Conservation (phyloP, 2,888 invertebrate genomes). For the Oxystoma pomonae region DNA sequence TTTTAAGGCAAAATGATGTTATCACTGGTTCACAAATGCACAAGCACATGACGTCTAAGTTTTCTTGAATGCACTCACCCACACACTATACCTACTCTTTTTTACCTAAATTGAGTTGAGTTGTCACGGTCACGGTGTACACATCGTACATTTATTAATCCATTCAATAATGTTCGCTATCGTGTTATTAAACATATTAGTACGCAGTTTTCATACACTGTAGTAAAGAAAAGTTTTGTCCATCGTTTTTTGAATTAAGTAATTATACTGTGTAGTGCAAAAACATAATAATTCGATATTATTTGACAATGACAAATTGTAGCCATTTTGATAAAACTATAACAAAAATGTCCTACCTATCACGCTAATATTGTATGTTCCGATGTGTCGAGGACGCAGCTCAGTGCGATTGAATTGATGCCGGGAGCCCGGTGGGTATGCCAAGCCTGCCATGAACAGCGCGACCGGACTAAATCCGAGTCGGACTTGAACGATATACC, state of each 20-base stretch:
- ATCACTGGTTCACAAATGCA: too few species aligned
- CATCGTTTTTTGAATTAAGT: neutral
- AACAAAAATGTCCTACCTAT: slow-evolving; percentile 4
- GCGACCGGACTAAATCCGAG: neutral
- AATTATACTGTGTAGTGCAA: neutral
- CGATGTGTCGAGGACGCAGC: slow-evolving; percentile 3
- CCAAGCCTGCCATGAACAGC: neutral
- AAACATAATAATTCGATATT: neutral
- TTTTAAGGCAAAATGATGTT: too few species aligned
- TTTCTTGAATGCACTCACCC: too few species aligned
- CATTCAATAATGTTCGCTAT: neutral
- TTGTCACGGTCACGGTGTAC: neutral
- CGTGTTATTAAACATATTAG: neutral
- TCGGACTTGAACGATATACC: neutral
- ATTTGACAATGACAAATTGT: slow-evolving; percentile 5
- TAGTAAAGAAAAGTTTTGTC: neutral
- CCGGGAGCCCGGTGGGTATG: slow-evolving; percentile 4
- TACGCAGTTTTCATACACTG: neutral
- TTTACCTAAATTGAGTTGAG: too few species aligned
- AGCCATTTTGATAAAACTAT: neutral
- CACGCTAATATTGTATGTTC: slow-evolving; percentile 2
- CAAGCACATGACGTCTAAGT: too few species aligned
- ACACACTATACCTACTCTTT: too few species aligned
- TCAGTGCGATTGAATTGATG: neutral
- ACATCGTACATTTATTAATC: neutral